Percentiles rank a stretch among this genome's conserved stretches.
These are phyloP conservation scores for Scelioninae gen. 1 DNA, from an alignment of 2,888 invertebrate genomes.

Conservation along the genomic window DNA sequence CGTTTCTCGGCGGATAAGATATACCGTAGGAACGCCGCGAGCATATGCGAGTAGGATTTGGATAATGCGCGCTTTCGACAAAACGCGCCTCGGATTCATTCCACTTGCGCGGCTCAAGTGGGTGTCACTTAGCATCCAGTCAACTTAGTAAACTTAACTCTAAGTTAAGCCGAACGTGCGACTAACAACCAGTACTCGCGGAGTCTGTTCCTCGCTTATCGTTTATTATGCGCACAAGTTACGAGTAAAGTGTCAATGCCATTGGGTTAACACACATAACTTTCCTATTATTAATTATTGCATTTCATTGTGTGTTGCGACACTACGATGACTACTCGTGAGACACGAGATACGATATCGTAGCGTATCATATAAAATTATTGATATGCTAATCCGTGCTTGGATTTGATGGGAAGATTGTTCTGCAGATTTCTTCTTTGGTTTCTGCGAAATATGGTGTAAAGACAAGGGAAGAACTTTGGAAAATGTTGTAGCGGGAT, in stretches of 20 bases:
- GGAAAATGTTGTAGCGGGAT: no score
- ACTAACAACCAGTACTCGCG: background rate
- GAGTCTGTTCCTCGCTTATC: conserved; percentile 15
- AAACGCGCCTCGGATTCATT: conserved; percentile 47
- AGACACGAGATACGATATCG: conserved; percentile 53
- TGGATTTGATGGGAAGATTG: conserved; percentile 21
- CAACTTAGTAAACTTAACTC: conserved; percentile 6
- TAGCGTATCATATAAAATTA: conserved; percentile 13
- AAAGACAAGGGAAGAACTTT: no score
- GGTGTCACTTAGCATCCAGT: conserved; percentile 36
- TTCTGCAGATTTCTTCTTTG: conserved; percentile 6
- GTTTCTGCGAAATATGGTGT: no score
- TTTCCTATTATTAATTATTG: conserved; percentile 67
- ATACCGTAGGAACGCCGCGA: conserved; percentile 44
- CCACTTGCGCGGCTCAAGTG: conserved; percentile 28
- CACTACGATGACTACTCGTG: conserved; percentile 52
- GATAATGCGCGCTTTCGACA: conserved; percentile 61
- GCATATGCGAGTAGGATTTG: conserved; percentile 65
- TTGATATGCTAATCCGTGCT: conserved; percentile 42
- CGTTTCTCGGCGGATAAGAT: conserved; percentile 35
- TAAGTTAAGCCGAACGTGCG: conserved; percentile 14
- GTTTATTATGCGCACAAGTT: conserved; percentile 40
- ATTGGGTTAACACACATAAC: conserved; percentile 63
- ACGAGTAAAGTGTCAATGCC: conserved; percentile 66
- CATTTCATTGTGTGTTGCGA: conserved; percentile 57